A percentile compares a stretch with the other conserved stretches of the same genome.
These are phyloP conservation scores for Hyphantria cunea DNA, from an alignment of 1,140 invertebrate genomes.

Conservation along the genomic window DNA sequence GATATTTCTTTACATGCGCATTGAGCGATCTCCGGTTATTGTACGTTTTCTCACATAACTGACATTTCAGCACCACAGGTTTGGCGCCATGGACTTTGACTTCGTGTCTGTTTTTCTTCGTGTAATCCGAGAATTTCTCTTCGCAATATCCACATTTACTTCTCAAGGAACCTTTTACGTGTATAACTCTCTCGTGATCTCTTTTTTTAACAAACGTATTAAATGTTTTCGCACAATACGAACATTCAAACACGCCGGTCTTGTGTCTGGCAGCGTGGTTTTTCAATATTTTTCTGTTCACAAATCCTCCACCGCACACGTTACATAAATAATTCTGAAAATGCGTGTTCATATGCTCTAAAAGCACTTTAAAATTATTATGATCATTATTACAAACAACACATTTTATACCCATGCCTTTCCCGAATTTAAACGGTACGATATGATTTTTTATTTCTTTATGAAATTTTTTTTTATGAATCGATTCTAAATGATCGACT, in stretches of 20 bases:
- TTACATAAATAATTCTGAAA: conserved; percentile 87
- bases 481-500: conserved; percentile 42
- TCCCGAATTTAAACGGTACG: conserved; percentile 56
- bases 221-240: conserved; percentile 74
- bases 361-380: conserved; percentile 64
- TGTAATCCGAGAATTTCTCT: conserved; percentile 60
- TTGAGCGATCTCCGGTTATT: conserved; percentile 56
- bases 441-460: conserved; percentile 50
- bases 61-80: conserved; percentile 48
- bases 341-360: conserved; percentile 76
- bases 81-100: conserved; percentile 51
- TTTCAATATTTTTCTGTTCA: conserved; percentile 77
- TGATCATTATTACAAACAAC: conserved; percentile 47
- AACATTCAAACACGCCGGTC: conserved; percentile 61
- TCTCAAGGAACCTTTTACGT: conserved; percentile 47
- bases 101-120: conserved; percentile 59
- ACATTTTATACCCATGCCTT: conserved; percentile 35
- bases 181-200: conserved; percentile 62
- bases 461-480: conserved; percentile 41
- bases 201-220: conserved; percentile 54
- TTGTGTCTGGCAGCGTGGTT: conserved; percentile 76
- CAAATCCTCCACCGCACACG: conserved; percentile 88
- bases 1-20: conserved; percentile 51
- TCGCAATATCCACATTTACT: conserved; percentile 66
- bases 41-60: conserved; percentile 58